Evolutionary conservation across 2,797 vertebrate species (phyloP).

Genomic region (Sebastes baramenuke): DNA sequence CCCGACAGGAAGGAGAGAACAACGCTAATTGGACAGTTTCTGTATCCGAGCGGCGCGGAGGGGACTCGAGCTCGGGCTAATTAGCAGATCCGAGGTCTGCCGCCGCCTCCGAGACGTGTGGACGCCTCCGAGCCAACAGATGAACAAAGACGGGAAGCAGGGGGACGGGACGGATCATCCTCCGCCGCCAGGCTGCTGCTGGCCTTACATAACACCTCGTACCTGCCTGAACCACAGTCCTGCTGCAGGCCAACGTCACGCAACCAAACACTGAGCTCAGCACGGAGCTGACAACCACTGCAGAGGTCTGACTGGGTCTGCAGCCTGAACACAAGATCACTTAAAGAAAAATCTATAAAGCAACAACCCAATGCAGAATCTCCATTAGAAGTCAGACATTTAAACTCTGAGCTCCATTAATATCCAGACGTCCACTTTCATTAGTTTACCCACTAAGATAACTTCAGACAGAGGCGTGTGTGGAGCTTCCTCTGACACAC

Average conservation of each 20-base stretch:
- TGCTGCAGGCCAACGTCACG: not conserved
- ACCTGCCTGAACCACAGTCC: constrained; percentile 9
- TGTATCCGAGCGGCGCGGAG: not conserved
- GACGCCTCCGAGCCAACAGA: constrained; percentile 15
- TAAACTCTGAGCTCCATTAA: not conserved
- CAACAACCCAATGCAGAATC: not conserved
- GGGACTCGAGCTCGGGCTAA: not conserved
- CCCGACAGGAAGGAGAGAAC: not conserved
- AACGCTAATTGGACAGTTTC: not conserved
- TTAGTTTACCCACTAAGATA: too few relatives aligned
- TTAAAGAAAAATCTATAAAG: too few relatives aligned
- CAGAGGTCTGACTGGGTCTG: not conserved
- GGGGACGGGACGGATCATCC: not conserved
- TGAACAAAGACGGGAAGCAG: constrained; percentile 31
- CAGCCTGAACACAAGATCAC: not conserved
- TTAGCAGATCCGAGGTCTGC: constrained; percentile 5
- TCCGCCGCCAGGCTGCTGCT: not conserved
- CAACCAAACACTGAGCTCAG: not conserved
- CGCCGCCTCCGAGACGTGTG: not conserved
- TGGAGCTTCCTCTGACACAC: not conserved
- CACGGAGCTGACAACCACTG: not conserved
- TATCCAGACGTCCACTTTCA: not conserved
- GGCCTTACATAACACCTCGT: constrained; percentile 1
- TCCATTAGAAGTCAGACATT: not conserved
- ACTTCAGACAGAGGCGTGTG: too few relatives aligned